Conservation (phyloP, 2,113 vertebrate genomes). For the Protobothrops flavoviridis region DNA sequence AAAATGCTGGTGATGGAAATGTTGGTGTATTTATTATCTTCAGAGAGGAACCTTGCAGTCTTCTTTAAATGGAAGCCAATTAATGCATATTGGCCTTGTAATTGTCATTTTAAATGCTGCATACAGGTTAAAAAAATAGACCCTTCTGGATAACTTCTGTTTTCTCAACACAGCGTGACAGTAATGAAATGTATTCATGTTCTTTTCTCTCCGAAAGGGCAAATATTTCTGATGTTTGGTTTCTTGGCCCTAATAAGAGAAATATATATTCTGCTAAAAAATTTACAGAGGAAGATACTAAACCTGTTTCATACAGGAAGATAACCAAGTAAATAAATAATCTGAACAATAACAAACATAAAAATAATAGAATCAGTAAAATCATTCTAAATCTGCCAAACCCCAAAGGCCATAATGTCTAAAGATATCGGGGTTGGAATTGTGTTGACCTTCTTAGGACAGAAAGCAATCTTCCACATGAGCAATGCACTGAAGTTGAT, state of each 20-base stretch:
- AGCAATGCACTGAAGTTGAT: background rate
- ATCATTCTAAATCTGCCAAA: background rate
- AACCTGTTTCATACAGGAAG: background rate
- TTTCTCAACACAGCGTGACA: conserved; percentile 66
- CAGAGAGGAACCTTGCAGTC: conserved; percentile 31
- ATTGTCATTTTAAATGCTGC: conserved; percentile 70
- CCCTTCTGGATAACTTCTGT: conserved; percentile 59
- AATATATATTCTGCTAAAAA: conserved; percentile 54
- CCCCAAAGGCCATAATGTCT: background rate
- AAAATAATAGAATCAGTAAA: background rate
- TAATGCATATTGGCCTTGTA: conserved; percentile 66
- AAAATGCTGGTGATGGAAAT: conserved; percentile 41
- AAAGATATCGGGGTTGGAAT: background rate
- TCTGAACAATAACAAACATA: background rate
- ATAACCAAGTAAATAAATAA: background rate
- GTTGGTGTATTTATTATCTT: conserved; percentile 21
- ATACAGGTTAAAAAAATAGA: conserved; percentile 45
- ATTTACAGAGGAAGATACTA: conserved; percentile 45
- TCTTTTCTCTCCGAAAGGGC: conserved; percentile 61
- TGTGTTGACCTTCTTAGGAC: background rate
- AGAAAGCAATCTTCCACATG: background rate
- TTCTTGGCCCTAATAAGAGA: conserved; percentile 43
- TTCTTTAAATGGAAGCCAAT: conserved; percentile 61
- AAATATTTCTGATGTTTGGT: conserved; percentile 60
- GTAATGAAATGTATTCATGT: conserved; percentile 70